Base-by-base conservation (phyloP, 1,140 invertebrate species). In the Drosophila santomea region DNA sequence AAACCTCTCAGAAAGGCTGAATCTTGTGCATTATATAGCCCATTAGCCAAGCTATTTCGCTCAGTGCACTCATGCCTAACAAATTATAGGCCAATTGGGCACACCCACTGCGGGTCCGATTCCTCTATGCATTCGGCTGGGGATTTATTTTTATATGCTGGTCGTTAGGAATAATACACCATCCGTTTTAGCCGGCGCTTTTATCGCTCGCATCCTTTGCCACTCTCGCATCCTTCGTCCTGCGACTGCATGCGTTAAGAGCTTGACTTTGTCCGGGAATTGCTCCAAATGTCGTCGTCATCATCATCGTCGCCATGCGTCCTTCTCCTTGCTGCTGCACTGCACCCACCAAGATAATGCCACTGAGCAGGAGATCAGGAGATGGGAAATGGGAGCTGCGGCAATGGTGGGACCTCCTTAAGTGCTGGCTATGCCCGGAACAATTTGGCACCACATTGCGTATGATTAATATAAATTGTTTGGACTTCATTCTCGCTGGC, bases 401-500 rank as follows among this genome's bases (percentile, higher is more conserved):
- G 12, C 11, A 38, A 38, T 38, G 10, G 32, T 8, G 35, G 25
- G 32, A 36, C 25, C 25, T 51, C 64, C 66, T 71, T 63, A 77
- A 66, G 66, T 66, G 69, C 69, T 59, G 77, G 52, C 47, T 57
- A 61, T 74, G 74, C 52, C 43, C 41, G 48, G 74, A 75, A 79
- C 80, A 83, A 84, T 83, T 83, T 83, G 80, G 80, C 80, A 79
- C 80, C 63, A 83, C 75, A 62, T 83, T 79, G 80, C 80, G 80
- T 76, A 79, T 83, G 80, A 83, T 83, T 79, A 83, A 83, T 83
- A 83, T 79, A 83, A 83, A 83, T 83, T 78, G 75, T 66, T 75
- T 71, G 74, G 72, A 75, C 71, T 74, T 74, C 48, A 75, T 38
- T 45, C 61, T 39, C 44, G 48, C 55, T 23, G 15, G 3, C n/a